Base-by-base conservation (phyloP, 2,797 vertebrate species). In the Urosaurus nigricauda region DNA sequence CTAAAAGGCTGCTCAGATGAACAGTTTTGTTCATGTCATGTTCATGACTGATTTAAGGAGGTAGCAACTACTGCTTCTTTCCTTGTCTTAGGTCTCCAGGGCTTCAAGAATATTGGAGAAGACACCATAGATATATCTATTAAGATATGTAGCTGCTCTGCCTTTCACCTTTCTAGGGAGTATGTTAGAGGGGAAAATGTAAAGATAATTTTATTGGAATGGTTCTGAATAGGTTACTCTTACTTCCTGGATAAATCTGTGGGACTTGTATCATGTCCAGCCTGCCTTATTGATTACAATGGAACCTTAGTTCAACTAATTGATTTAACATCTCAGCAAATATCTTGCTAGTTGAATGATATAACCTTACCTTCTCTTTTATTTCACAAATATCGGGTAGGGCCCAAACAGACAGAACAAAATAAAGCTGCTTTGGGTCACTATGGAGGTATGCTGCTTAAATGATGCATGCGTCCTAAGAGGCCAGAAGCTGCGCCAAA, bases 1-100 rank as follows among this genome's bases (percentile, higher is more conserved):
- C 35, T 35, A 86, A 56, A 88, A 24, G 11, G 21, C 87, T 89
- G 91, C 89, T 90, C 87, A 86, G 87, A 81, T 89, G 24, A 91
- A 89, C 73, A 88, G 75, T 80, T 92, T 86, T 71, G 65, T 40
- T 56, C 92, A 88, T 88, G 81, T 47, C 11, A 71, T 89, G 40
- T 68, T 71, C 90, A 79, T 91, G 79, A 11, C 86, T 81, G 35
- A 53, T 68, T 43, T 90, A 79, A 90, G 26, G 6, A 0, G 81
- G 71, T 85, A 84, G 75, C 87, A 86, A 89, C 60, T 79, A 4
- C 60, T 88, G 37, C 86, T 94, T 51, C 63, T 74, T 86, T 88
- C 86, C 0, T 60, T 40, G 92, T 73, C 71, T 79, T 87, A 43
- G 26, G 77, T 90, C 35, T 89, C 77, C 87, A 85, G 74, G 43